phyloP scores from a whole-genome alignment of 2,113 vertebrate species.

The Lipophrys pholis region DNA sequence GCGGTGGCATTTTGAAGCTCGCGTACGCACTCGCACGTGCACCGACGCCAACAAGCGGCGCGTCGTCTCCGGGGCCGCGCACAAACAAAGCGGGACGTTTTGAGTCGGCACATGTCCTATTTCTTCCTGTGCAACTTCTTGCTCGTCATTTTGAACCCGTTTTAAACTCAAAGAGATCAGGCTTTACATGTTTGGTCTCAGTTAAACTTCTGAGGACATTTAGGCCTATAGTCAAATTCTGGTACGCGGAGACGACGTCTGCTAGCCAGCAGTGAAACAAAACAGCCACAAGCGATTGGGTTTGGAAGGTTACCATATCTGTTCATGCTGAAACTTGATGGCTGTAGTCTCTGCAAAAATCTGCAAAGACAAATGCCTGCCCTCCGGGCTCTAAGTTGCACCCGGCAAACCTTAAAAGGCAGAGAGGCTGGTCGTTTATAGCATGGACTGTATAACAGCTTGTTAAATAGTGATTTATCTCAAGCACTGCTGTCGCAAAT shows the following conservation, averaged over 20 bases:
- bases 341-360: constrained; percentile 2
- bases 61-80: too few species aligned
- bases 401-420: constrained; percentile 2
- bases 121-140: too few species aligned
- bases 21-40: constrained; percentile 7
- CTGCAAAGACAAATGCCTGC: constrained; percentile 8
- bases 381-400: constrained; percentile 11
- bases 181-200: constrained; percentile 12
- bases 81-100: too few species aligned
- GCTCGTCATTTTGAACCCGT: neutral
- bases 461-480: constrained; percentile 29
- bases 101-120: too few species aligned
- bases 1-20: constrained; percentile 31
- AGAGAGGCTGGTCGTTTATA: neutral
- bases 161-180: constrained; percentile 10
- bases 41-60: neutral
- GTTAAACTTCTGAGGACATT: constrained; percentile 25
- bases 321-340: constrained; percentile 32
- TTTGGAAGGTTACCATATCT: constrained; percentile 24
- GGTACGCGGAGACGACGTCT: constrained; percentile 35
- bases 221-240: constrained; percentile 44
- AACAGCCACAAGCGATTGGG: constrained; percentile 41
- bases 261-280: constrained; percentile 19
- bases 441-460: neutral
- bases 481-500: neutral